Evolutionary conservation across 2,113 vertebrate species (phyloP).

Genomic region (Austrofundulus limnaeus): DNA sequence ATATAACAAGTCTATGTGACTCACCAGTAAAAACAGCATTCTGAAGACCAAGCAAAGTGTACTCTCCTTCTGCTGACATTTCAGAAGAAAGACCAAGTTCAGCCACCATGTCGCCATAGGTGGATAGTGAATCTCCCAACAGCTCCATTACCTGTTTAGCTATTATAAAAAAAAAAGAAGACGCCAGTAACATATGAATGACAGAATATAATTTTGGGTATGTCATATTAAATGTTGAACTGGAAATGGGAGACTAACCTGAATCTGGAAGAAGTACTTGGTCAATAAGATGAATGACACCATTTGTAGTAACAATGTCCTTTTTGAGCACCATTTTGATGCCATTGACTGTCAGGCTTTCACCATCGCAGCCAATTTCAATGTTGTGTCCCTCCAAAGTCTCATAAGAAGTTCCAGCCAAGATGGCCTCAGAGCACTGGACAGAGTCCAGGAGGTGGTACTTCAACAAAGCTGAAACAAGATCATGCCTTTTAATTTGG

Average conservation of each 20-base stretch:
- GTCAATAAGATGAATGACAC: slow-evolving; percentile 93
- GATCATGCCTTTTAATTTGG: slow-evolving; percentile 5
- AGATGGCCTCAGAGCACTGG: slow-evolving; percentile 95
- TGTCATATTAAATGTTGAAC: neutral
- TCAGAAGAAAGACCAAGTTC: slow-evolving; percentile 85
- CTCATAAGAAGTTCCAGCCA: slow-evolving; percentile 85
- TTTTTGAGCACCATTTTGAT: slow-evolving; percentile 93
- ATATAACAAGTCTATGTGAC: slow-evolving; percentile 46
- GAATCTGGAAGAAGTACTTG: slow-evolving; percentile 93
- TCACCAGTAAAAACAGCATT: slow-evolving; percentile 89
- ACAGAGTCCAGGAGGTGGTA: slow-evolving; percentile 91
- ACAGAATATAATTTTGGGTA: neutral
- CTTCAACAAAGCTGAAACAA: slow-evolving; percentile 86
- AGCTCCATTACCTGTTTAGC: slow-evolving; percentile 95
- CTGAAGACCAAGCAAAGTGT: slow-evolving; percentile 90
- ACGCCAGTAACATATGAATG: slow-evolving; percentile 13
- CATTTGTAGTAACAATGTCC: slow-evolving; percentile 94
- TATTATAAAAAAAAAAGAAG: slow-evolving; percentile 64
- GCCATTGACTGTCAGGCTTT: slow-evolving; percentile 92
- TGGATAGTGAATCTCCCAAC: slow-evolving; percentile 84
- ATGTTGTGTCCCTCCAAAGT: slow-evolving; percentile 91
- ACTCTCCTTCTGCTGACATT: slow-evolving; percentile 83
- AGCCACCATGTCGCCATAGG: slow-evolving; percentile 87
- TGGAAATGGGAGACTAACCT: slow-evolving; percentile 77
- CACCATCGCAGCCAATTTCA: slow-evolving; percentile 93